Evolutionary conservation across 2,113 vertebrate species (phyloP), one percentile per base, ranked within the genome.

Genomic region (Sapayoa aenigma): DNA sequence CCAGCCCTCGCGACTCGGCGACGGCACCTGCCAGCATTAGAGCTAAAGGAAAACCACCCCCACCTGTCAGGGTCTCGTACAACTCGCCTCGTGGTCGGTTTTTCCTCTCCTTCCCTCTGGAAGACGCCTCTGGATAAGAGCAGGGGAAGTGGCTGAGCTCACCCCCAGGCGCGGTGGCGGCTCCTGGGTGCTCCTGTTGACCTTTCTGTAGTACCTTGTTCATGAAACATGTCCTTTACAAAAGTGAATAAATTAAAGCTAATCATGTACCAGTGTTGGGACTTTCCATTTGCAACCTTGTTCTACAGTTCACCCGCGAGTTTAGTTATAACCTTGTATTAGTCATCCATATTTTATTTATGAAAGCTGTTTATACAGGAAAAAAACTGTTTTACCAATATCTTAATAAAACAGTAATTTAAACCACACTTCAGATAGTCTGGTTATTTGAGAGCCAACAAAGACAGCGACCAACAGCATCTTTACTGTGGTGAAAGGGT

Each of bases 371-470:
- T 98, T 97, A 96, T 98, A 98, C 97, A 96, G 96, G 94, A 97
- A 97, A 97, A 97, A 96, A 97, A 96, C 92, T 97, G 97, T 97
- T 98, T 97, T 98, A 98, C 97, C 98, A 97, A 95, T 98, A 98
- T 97, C 98, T 98, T 98, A 98, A 98, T 98, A 98, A 98, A 98
- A 97, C 93, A 96, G 96, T 97, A 95, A 97, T 96, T 97, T 96
- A 97, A 97, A 97, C 96, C 62, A 80, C 79, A 95, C 35, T 78
- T 67, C 93, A 95, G 84, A 2, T 27, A 95, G 87, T 96, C 90
- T 97, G 93, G 95, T 97, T 97, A 89, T 97, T 98, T 94, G 84
- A 95, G 92, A 69, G 66, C 56, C 24, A 79, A 91, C 20, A 76
- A 27, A 46, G 65, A 33, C 4, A 95, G 92, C 7, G 6, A 75